These are phyloP conservation scores for Agonopterix subpropinquella DNA, from an alignment of 2,888 invertebrate species.

Conservation along the genomic window DNA sequence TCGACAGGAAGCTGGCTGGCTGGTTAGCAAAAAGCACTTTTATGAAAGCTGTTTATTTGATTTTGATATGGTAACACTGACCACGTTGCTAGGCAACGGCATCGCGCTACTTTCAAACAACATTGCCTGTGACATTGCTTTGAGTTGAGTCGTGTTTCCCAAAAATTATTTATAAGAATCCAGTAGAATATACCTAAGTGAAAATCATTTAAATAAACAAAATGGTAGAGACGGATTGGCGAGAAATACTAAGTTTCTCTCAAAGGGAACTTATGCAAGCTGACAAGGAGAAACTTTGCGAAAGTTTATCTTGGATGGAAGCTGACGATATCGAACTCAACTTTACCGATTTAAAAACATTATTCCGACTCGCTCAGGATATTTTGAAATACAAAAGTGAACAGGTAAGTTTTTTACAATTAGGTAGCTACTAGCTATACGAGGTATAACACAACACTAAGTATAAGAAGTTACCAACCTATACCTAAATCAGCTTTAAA, in stretches of 20 bases:
- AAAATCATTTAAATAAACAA: constrained; percentile 7
- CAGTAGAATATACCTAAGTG: neutral
- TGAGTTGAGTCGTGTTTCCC: neutral
- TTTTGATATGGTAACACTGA: neutral
- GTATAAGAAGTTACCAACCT: too few relatives aligned
- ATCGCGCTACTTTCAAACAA: constrained; percentile 2
- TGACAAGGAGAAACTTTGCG: constrained; percentile 79
- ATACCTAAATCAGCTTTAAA: too few relatives aligned
- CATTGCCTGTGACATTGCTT: too few relatives aligned
- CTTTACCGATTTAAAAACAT: constrained; percentile 69
- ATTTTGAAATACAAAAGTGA: constrained; percentile 81
- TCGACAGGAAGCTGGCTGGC: too few relatives aligned
- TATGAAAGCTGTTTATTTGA: too few relatives aligned
- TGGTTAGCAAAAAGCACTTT: too few relatives aligned
- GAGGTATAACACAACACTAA: too few relatives aligned
- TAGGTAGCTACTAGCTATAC: too few relatives aligned
- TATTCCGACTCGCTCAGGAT: constrained; percentile 79
- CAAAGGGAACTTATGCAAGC: constrained; percentile 73
- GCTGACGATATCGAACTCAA: constrained; percentile 74
- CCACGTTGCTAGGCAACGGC: constrained; percentile 44
- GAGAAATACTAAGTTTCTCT: constrained; percentile 70
- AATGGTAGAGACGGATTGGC: constrained; percentile 75
- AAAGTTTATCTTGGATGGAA: constrained; percentile 77
- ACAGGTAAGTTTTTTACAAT: constrained; percentile 63
- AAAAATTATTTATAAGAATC: neutral